These are phyloP conservation scores for Nephrotoma appendiculata DNA, from an alignment of 2,888 invertebrate species.

Conservation along the genomic window DNA sequence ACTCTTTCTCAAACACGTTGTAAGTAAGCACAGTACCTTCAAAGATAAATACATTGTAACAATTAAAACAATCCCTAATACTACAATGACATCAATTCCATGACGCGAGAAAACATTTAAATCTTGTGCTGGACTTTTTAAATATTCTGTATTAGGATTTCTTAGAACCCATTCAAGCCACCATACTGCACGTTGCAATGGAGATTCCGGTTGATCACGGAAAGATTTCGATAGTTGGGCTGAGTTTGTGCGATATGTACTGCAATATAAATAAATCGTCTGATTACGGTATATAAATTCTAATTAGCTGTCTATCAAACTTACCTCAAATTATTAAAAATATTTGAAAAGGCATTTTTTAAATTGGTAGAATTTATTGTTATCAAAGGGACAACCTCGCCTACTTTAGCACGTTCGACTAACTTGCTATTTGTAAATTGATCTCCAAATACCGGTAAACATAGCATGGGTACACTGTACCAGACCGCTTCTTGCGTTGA, in stretches of 20 bases:
- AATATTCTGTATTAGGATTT: constrained; percentile 16
- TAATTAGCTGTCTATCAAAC: no score
- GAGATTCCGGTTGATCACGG: constrained; percentile 15
- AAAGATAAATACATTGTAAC: not conserved
- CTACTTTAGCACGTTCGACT: not conserved
- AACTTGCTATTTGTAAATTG: constrained; percentile 13
- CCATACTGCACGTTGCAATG: constrained; percentile 18
- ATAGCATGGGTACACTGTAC: constrained; percentile 23
- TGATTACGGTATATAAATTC: not conserved
- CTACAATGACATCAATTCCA: constrained; percentile 3
- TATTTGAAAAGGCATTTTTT: not conserved
- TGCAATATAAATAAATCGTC: not conserved
- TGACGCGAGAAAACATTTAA: constrained; percentile 5
- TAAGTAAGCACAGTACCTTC: not conserved
- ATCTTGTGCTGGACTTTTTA: constrained; percentile 10
- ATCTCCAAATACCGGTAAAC: constrained; percentile 22
- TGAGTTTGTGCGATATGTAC: constrained; percentile 16
- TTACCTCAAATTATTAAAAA: not conserved
- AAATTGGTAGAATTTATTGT: not conserved
- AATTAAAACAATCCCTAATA: not conserved
- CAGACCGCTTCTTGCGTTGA: constrained; percentile 23
- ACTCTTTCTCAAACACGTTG: not conserved
- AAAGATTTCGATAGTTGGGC: constrained; percentile 13
- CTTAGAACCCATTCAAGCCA: constrained; percentile 19
- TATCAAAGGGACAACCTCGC: not conserved